These are phyloP conservation scores for Apodemus speciosus DNA, from an alignment of 2,113 vertebrate species.

Conservation along the genomic window DNA sequence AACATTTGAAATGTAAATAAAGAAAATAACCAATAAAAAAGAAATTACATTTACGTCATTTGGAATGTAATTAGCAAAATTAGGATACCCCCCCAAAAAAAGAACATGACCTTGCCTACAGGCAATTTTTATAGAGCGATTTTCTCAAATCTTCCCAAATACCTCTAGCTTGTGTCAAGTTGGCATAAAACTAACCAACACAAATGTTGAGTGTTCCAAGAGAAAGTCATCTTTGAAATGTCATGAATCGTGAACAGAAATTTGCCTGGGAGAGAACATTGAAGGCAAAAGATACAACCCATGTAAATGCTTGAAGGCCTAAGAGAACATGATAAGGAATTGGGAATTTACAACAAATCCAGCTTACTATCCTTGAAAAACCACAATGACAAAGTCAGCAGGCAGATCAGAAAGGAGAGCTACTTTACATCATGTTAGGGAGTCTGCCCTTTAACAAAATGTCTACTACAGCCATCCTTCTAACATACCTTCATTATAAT, in stretches of 20 bases:
- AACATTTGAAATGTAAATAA: too few species aligned
- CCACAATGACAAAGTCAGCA: slow-evolving; percentile 8
- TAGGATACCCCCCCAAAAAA: too few species aligned
- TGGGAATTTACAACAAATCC: background rate
- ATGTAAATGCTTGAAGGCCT: background rate
- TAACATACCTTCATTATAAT: background rate
- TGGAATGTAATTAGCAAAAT: too few species aligned
- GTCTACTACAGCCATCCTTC: background rate
- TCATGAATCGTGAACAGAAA: slow-evolving; percentile 12
- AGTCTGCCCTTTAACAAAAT: slow-evolving; percentile 31
- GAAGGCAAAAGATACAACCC: background rate
- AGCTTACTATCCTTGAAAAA: slow-evolving; percentile 10
- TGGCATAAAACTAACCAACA: background rate
- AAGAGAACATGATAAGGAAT: slow-evolving; percentile 15
- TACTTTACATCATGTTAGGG: background rate
- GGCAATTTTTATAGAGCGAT: too few species aligned
- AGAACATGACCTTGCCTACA: background rate
- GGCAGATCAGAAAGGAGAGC: background rate
- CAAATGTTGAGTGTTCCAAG: background rate
- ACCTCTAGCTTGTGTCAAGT: background rate
- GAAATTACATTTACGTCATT: too few species aligned
- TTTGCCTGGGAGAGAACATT: background rate
- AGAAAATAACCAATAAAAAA: too few species aligned
- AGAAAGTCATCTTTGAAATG: slow-evolving; percentile 31
- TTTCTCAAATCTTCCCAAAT: background rate